phyloP scores from a whole-genome alignment of 2,888 invertebrate species.

The Enchytraeus crypticus region DNA sequence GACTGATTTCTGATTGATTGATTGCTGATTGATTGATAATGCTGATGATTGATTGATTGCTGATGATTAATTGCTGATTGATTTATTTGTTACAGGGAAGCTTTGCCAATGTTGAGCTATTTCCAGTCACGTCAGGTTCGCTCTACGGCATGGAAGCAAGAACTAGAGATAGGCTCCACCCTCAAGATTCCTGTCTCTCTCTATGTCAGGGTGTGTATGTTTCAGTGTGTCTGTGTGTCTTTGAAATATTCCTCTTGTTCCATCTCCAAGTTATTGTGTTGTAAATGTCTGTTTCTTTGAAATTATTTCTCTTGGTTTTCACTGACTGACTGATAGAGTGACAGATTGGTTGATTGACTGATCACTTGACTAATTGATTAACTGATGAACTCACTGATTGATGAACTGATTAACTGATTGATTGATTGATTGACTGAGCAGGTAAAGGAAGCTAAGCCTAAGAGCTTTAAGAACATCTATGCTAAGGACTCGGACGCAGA shows the following conservation, averaged over 20 bases:
- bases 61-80: no score
- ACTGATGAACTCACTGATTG: no score
- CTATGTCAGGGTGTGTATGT: constrained; percentile 50
- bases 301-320: neutral
- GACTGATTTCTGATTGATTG: no score
- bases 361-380: no score
- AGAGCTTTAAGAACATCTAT: constrained; percentile 48
- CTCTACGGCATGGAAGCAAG: constrained; percentile 60
- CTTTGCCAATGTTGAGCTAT: constrained; percentile 54
- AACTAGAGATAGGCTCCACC: constrained; percentile 53
- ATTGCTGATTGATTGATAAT: no score
- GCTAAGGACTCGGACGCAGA: constrained; percentile 44
- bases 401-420: no score
- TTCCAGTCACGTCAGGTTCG: constrained; percentile 43
- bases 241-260: no score
- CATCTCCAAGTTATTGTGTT: neutral
- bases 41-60: no score
- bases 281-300: neutral
- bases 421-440: no score
- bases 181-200: constrained; percentile 59
- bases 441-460: constrained; percentile 46
- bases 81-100: constrained; percentile 51
- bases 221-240: neutral
- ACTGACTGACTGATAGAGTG: no score
- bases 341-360: no score